These are phyloP conservation scores for Machimus rusticus DNA, from an alignment of 2,888 invertebrate species.

Conservation along the genomic window DNA sequence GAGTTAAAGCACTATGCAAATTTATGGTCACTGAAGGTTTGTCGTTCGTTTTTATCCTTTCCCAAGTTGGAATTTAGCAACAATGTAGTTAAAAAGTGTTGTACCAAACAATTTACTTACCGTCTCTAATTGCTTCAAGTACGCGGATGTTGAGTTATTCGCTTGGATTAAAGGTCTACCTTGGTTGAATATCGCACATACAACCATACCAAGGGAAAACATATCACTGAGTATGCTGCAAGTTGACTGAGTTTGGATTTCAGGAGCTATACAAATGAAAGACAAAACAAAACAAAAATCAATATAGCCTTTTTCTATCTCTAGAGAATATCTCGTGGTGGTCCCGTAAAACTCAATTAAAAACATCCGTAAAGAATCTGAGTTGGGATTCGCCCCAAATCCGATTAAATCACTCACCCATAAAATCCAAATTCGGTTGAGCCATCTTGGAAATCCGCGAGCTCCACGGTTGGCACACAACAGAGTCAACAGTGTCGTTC, in stretches of 20 bases:
- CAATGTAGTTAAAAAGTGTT: too few relatives aligned
- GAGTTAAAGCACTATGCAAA: not conserved
- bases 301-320: not conserved
- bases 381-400: not conserved
- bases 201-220: constrained; percentile 94
- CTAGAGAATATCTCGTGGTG: not conserved
- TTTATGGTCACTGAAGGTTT: not conserved
- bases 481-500: constrained; percentile 74
- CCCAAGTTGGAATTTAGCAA: not conserved
- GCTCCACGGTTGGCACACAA: constrained; percentile 87
- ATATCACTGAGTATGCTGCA: constrained; percentile 93
- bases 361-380: not conserved
- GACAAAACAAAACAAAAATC: not conserved
- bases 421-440: constrained; percentile 93
- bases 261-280: constrained; percentile 83
- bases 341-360: constrained; percentile 1
- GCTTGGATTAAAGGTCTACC: constrained; percentile 90
- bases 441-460: constrained; percentile 88
- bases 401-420: constrained; percentile 68
- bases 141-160: constrained; percentile 86
- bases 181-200: constrained; percentile 91
- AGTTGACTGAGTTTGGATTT: constrained; percentile 83
- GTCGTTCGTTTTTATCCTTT: not conserved
- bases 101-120: constrained; percentile 67
- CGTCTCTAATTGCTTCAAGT: constrained; percentile 88